Base-by-base conservation (phyloP, 2,797 vertebrate genomes). In the Geotrypetes seraphini region DNA sequence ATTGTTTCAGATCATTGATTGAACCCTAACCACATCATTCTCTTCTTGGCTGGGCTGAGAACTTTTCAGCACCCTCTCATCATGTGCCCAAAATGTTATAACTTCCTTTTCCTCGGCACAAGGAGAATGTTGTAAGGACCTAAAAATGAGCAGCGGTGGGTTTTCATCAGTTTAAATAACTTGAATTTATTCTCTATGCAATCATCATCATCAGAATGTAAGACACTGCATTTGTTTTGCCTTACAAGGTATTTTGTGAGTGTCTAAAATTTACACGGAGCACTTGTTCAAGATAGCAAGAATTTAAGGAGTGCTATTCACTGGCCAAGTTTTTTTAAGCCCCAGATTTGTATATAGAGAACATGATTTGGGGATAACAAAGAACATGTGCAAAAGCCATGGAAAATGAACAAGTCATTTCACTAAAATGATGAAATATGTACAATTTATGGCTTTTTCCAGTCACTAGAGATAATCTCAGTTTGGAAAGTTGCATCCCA, bases 91-190 rank as follows among this genome's bases (percentile, higher is more conserved):
- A n/a, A n/a, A n/a, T n/a, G n/a, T n/a, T n/a, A n/a, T n/a, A n/a
- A n/a, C n/a, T n/a, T n/a, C n/a, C n/a, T n/a, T n/a, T n/a, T n/a
- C n/a, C n/a, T n/a, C n/a, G n/a, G n/a, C n/a, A n/a, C n/a, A n/a
- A n/a, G n/a, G n/a, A n/a, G n/a, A n/a, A n/a, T n/a, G n/a, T n/a
- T n/a, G n/a, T n/a, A n/a, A n/a, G n/a, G n/a, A n/a, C n/a, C n/a
- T n/a, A 15, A n/a, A n/a, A n/a, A n/a, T n/a, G 54, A 54, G 58
- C 52, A 60, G 18, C 4, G 7, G 19, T n/a, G 34, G 40, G 31
- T n/a, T n/a, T 16, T 40, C 53, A n/a, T 51, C 27, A 33, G 47
- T 60, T 54, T 23, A 46, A 43, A 51, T 47, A 24, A 22, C 46
- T 19, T 2, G 2, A 47, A 29, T 31, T 19, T 35, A 26, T 53